Conservation (phyloP, 2,797 vertebrate genomes). For the Falco cherrug region DNA sequence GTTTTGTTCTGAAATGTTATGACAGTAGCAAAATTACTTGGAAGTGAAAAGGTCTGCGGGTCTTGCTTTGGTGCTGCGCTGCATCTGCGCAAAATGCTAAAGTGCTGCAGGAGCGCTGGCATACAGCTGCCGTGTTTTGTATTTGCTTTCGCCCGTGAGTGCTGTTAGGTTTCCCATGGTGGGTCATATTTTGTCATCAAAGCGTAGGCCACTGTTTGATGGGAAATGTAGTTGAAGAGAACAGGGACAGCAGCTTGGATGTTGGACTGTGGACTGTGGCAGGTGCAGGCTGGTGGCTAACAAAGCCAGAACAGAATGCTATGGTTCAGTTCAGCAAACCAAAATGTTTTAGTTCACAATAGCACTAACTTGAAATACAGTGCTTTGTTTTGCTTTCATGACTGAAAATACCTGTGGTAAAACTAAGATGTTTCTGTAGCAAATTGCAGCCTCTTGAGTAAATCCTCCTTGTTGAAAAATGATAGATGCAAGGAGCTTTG, state of each 20-base stretch:
- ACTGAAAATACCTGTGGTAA: not conserved
- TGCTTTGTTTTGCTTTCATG: not conserved
- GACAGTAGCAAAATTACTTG: not conserved
- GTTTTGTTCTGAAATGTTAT: not conserved
- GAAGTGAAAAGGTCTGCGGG: not conserved
- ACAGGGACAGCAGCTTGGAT: not conserved
- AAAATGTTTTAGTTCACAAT: not conserved
- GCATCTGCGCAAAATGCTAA: not conserved
- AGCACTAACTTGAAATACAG: not conserved
- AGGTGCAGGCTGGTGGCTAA: not conserved
- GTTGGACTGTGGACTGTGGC: not conserved
- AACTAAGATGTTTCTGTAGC: not conserved
- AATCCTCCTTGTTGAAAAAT: not conserved
- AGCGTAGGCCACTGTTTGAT: accelerated
- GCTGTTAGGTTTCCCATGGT: not conserved
- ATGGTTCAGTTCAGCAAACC: not conserved
- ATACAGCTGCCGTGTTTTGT: not conserved
- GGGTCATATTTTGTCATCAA: not conserved
- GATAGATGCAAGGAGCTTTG: not conserved
- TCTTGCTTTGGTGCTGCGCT: not conserved
- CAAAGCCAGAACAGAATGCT: not conserved
- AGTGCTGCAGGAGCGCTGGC: not conserved
- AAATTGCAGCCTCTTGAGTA: not conserved
- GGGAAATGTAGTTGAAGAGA: not conserved
- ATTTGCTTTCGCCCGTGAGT: not conserved